Conservation (phyloP, 2,797 vertebrate species). For the Enteromius treurensis region DNA sequence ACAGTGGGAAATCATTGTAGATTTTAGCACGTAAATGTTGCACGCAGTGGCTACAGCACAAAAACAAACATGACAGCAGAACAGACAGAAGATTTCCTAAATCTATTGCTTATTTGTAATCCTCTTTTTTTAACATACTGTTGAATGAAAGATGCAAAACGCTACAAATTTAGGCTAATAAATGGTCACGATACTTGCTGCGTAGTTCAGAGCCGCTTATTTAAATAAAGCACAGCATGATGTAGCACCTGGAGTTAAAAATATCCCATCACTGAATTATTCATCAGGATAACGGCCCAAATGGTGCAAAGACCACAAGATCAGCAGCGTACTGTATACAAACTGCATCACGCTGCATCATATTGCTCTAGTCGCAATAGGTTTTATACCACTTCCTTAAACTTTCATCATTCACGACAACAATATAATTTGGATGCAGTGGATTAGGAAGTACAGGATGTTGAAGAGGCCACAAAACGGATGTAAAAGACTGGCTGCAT, state of each 20-base stretch:
- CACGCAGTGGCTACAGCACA: background rate
- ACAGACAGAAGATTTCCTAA: background rate
- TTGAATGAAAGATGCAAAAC: background rate
- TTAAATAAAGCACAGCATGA: constrained; percentile 42
- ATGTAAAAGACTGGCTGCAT: constrained; percentile 1
- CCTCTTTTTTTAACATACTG: background rate
- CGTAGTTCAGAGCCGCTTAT: constrained; percentile 13
- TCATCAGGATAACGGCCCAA: background rate
- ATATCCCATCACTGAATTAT: constrained; percentile 1
- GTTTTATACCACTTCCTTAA: background rate
- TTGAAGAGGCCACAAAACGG: constrained; percentile 11
- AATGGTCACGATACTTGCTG: background rate
- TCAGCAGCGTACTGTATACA: background rate
- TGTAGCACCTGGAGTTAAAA: background rate
- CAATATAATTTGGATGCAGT: background rate
- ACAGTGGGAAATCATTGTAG: background rate
- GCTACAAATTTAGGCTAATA: background rate
- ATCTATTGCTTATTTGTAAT: background rate
- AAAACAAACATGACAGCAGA: background rate
- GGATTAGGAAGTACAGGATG: constrained; percentile 14
- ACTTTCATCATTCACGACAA: background rate
- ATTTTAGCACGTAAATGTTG: background rate
- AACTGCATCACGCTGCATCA: background rate
- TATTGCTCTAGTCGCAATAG: background rate
- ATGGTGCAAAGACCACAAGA: background rate